Percentiles rank a stretch among this genome's conserved stretches.
Evolutionary conservation across 2,797 vertebrate species (phyloP).

Genomic region (Clarias pachynema): DNA sequence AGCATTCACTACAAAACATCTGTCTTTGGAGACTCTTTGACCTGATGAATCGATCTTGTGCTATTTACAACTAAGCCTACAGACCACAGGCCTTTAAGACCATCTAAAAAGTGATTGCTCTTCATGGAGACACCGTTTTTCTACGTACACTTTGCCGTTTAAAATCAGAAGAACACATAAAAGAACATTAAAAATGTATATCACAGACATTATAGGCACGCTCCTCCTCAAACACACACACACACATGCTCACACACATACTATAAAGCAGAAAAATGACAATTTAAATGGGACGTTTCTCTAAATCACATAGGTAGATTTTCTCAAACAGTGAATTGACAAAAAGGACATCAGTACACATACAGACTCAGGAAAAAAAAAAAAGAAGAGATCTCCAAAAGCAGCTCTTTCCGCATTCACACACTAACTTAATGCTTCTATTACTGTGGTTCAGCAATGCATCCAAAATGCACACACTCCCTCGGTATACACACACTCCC

Average conservation of each 20-base stretch:
- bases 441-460: slow-evolving; percentile 32
- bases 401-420: slow-evolving; percentile 55
- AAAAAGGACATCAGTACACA: slow-evolving; percentile 45
- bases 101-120: slow-evolving; percentile 50
- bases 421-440: slow-evolving; percentile 42
- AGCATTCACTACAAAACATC: slow-evolving; percentile 46
- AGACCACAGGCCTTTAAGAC: slow-evolving; percentile 38
- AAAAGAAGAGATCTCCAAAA: slow-evolving; percentile 61
- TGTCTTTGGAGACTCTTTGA: slow-evolving; percentile 49
- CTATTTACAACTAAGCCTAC: slow-evolving; percentile 57
- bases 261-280: slow-evolving; percentile 45
- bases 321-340: slow-evolving; percentile 39
- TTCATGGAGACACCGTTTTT: slow-evolving; percentile 43
- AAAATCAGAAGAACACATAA: slow-evolving; percentile 66
- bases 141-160: slow-evolving; percentile 56
- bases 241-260: slow-evolving; percentile 10
- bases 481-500: slow-evolving; percentile 29
- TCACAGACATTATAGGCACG: slow-evolving; percentile 69
- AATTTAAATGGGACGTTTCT: slow-evolving; percentile 34
- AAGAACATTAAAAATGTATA: slow-evolving; percentile 63
- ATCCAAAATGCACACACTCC: slow-evolving; percentile 46
- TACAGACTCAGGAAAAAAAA: slow-evolving; percentile 19
- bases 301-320: slow-evolving; percentile 44
- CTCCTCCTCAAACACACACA: slow-evolving; percentile 50
- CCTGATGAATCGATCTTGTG: slow-evolving; percentile 52